Evolutionary conservation across 2,113 vertebrate species (phyloP).

Genomic region (Myotis lucifugus): DNA sequence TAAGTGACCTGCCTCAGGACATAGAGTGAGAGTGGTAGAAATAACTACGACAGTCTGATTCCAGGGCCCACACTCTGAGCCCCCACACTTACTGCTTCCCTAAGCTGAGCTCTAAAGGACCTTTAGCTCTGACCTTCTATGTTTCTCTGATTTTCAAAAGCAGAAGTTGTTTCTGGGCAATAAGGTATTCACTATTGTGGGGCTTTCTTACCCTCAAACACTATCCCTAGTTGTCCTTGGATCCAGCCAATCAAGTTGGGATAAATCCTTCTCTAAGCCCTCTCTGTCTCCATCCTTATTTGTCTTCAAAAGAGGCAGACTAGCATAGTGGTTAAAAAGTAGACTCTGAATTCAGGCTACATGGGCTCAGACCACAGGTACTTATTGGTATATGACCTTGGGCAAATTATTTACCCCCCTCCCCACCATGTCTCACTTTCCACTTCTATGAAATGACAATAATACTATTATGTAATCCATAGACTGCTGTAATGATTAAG

Average conservation of each 20-base stretch:
- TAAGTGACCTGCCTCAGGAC: neutral
- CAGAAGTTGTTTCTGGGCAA: neutral
- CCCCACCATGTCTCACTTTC: neutral
- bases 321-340: neutral
- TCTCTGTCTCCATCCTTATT: neutral
- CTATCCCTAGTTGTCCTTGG: neutral
- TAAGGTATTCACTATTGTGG: neutral
- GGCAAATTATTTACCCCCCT: neutral
- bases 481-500: neutral
- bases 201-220: neutral
- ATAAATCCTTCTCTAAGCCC: neutral
- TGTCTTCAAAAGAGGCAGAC: neutral
- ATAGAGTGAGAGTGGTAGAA: neutral
- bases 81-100: neutral
- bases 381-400: neutral
- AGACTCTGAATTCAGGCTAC: neutral
- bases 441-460: neutral
- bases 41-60: neutral
- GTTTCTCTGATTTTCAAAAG: neutral
- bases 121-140: neutral
- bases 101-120: neutral
- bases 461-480: neutral
- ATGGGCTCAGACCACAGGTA: neutral
- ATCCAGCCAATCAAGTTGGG: neutral
- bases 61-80: neutral